These are phyloP conservation scores for Pica pica DNA, from an alignment of 2,113 vertebrate species.

Conservation along the genomic window DNA sequence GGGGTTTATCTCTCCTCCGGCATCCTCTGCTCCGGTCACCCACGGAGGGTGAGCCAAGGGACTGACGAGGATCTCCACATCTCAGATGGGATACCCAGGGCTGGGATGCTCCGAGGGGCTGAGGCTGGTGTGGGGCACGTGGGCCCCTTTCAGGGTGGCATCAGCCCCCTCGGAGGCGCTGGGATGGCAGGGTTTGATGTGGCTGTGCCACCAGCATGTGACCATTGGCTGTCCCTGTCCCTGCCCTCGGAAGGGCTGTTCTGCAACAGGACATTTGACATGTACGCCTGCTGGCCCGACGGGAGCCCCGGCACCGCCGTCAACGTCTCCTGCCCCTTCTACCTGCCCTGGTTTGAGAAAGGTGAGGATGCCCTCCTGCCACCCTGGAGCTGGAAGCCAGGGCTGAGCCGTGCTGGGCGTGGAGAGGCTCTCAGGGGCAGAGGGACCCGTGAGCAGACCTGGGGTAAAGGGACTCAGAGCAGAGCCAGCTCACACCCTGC, in stretches of 20 bases:
- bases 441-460: not conserved
- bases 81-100: not conserved
- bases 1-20: not conserved
- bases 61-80: rapidly evolving
- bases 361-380: constrained; percentile 59
- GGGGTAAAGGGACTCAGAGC: rapidly evolving
- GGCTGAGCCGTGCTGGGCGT: not conserved
- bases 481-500: not conserved
- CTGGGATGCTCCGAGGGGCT: rapidly evolving
- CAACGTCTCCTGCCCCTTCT: constrained; percentile 83
- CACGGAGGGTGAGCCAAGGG: rapidly evolving
- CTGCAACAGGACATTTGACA: constrained; percentile 82
- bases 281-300: constrained; percentile 85
- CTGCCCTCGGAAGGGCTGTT: constrained; percentile 27
- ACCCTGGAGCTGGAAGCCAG: not conserved
- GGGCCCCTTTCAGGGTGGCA: not conserved
- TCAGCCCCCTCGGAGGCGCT: not conserved
- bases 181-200: not conserved
- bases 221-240: rapidly evolving
- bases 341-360: constrained; percentile 83
- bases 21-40: not conserved
- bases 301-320: constrained; percentile 62
- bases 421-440: not conserved
- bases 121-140: not conserved
- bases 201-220: rapidly evolving